Conservation (phyloP, 2,113 vertebrate species). For the Macaca nemestrina region DNA sequence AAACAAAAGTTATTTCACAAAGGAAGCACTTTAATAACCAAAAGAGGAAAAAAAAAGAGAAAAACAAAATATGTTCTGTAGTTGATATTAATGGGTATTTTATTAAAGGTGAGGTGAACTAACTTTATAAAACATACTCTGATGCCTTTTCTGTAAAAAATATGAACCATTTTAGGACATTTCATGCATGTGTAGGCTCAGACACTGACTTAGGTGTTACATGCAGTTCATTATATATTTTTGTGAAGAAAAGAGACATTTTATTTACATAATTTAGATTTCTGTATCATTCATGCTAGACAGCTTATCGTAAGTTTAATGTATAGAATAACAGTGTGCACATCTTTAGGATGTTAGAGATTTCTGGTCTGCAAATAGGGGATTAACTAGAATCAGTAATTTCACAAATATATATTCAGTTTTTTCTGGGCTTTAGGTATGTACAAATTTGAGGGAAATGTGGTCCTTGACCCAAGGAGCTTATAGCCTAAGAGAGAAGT, state of each 20-base stretch:
- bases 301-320: neutral
- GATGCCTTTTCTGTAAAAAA: neutral
- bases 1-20: constrained; percentile 52
- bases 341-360: neutral
- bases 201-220: neutral
- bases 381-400: neutral
- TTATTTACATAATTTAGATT: neutral
- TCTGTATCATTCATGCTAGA: neutral
- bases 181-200: neutral
- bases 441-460: neutral
- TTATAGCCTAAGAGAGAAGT: neutral
- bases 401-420: neutral
- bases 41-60: constrained; percentile 19
- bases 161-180: constrained; percentile 7
- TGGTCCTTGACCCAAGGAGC: neutral
- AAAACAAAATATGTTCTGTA: neutral
- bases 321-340: neutral
- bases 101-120: constrained; percentile 5
- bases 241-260: neutral
- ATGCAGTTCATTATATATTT: neutral
- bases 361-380: neutral
- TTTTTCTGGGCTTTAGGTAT: neutral
- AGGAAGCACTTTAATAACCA: constrained; percentile 22
- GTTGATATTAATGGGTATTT: neutral
- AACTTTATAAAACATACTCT: constrained; percentile 10